Percentiles rank a stretch among this genome's conserved stretches.
Evolutionary conservation across 2,888 invertebrate genomes (phyloP).

Genomic region (Lobophora halterata): DNA sequence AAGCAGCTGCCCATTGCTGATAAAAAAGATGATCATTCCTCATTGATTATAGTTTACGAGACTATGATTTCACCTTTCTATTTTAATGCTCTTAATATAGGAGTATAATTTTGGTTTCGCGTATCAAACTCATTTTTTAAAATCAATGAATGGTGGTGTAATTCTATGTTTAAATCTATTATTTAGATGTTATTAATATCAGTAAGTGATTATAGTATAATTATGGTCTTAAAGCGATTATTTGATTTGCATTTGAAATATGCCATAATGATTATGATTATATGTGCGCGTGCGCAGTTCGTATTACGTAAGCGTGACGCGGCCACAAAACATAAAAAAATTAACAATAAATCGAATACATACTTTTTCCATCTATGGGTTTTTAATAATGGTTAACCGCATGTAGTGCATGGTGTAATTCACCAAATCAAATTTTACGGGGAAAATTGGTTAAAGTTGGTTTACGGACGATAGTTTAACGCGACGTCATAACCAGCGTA

Average conservation of each 20-base stretch:
- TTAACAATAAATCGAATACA: too few species aligned
- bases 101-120: slow-evolving; percentile 11
- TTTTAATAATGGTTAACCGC: too few species aligned
- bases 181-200: slow-evolving; percentile 6
- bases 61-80: slow-evolving; percentile 21
- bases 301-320: too few species aligned
- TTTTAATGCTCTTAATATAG: slow-evolving; percentile 7
- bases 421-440: too few species aligned
- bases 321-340: too few species aligned
- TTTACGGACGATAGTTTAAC: too few species aligned
- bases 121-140: slow-evolving; percentile 14
- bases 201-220: slow-evolving; percentile 13
- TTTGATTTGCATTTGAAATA: slow-evolving; percentile 15
- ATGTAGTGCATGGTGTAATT: too few species aligned
- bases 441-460: too few species aligned
- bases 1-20: slow-evolving; percentile 15
- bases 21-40: slow-evolving; percentile 13
- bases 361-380: too few species aligned
- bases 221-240: slow-evolving; percentile 14
- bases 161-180: slow-evolving; percentile 12
- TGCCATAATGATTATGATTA: too few species aligned
- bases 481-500: too few species aligned
- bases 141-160: slow-evolving; percentile 15
- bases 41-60: slow-evolving; percentile 17
- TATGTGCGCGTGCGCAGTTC: too few species aligned